Percentiles rank a stretch among this genome's conserved stretches.
phyloP scores from a whole-genome alignment of 2,888 invertebrate species.

The Elegia similella region DNA sequence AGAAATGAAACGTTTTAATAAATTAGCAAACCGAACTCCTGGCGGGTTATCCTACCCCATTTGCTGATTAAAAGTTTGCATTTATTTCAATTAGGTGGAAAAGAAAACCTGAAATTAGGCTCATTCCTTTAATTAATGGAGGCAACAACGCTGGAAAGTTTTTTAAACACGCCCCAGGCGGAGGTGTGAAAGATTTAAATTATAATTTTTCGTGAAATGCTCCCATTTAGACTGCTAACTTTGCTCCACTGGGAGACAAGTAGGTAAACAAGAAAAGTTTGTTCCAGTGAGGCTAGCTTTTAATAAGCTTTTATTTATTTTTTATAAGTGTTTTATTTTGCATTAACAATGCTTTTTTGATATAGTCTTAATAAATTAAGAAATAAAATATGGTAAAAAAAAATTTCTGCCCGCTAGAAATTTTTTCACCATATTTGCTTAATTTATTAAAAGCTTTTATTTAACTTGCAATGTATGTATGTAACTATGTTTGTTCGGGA shows the following conservation, averaged over 20 bases:
- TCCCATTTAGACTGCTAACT: background rate
- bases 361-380: too few species aligned
- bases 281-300: background rate
- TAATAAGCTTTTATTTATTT: too few species aligned
- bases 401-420: too few species aligned
- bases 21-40: conserved; percentile 26
- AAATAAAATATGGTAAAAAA: too few species aligned
- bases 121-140: conserved; percentile 64
- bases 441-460: too few species aligned
- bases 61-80: conserved; percentile 62
- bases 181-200: conserved; percentile 47
- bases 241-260: background rate
- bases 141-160: conserved; percentile 33
- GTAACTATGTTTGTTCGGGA: too few species aligned
- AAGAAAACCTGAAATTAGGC: conserved; percentile 63
- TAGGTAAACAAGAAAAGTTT: background rate
- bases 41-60: conserved; percentile 31
- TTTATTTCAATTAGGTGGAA: conserved; percentile 70
- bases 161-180: conserved; percentile 40
- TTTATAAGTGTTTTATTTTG: too few species aligned
- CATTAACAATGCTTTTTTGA: too few species aligned
- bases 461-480: too few species aligned
- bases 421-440: too few species aligned
- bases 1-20: conserved; percentile 14
- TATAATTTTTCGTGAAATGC: conserved; percentile 35